Evolutionary conservation across 1,140 invertebrate genomes (phyloP).

Genomic region (Nebria ingens): DNA sequence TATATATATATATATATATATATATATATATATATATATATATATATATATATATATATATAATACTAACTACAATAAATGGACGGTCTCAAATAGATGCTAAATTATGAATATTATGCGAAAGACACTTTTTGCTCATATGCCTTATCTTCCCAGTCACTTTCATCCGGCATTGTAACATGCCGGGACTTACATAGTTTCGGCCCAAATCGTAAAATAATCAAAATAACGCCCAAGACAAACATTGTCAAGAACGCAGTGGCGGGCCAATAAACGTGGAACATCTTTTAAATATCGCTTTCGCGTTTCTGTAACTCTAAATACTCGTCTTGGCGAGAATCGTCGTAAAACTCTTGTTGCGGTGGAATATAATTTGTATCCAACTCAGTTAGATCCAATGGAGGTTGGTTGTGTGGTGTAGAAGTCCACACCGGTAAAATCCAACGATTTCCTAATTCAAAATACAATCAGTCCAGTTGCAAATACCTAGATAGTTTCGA

Average conservation of each 20-base stretch:
- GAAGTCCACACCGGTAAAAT: slow-evolving; percentile 70
- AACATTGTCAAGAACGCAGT: slow-evolving; percentile 58
- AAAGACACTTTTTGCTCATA: slow-evolving; percentile 54
- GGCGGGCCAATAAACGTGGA: slow-evolving; percentile 45
- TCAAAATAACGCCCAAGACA: slow-evolving; percentile 60
- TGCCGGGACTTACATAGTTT: slow-evolving; percentile 56
- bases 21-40: too few relatives aligned
- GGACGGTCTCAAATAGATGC: too few relatives aligned
- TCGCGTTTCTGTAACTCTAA: slow-evolving; percentile 68
- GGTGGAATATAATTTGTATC: slow-evolving; percentile 31
- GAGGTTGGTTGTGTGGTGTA: slow-evolving; percentile 71
- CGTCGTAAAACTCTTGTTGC: slow-evolving; percentile 31
- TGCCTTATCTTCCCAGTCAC: slow-evolving; percentile 45
- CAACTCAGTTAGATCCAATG: slow-evolving; percentile 66
- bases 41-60: too few relatives aligned
- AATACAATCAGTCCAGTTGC: too few relatives aligned
- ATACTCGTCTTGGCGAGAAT: slow-evolving; percentile 41
- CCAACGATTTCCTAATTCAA: slow-evolving; percentile 72
- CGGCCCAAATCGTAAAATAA: slow-evolving; percentile 60
- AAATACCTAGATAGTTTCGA: neutral
- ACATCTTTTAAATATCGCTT: slow-evolving; percentile 60
- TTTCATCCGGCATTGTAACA: slow-evolving; percentile 44
- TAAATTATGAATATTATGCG: too few relatives aligned
- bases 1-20: too few relatives aligned
- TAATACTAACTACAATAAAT: too few relatives aligned